A percentile compares a stretch with the other conserved stretches of the same genome.
Evolutionary conservation across 2,113 vertebrate genomes (phyloP).

Genomic region (Delphinapterus leucas): DNA sequence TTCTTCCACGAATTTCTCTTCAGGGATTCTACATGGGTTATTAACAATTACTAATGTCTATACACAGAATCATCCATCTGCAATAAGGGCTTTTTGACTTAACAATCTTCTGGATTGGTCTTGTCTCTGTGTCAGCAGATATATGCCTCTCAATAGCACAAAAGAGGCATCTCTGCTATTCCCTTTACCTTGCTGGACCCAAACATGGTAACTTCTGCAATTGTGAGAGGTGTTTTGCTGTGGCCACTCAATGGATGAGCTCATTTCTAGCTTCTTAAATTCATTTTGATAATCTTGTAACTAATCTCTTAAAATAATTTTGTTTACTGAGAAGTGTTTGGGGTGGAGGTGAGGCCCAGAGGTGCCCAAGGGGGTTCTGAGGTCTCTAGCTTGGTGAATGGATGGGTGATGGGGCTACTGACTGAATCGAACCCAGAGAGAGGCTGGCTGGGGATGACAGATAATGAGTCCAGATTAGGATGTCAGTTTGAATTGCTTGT

Average conservation of each 20-base stretch:
- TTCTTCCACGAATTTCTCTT: background rate
- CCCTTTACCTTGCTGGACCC: background rate
- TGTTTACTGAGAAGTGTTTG: background rate
- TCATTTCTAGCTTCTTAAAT: background rate
- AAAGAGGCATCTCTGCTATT: accelerated
- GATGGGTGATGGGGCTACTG: background rate
- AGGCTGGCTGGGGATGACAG: background rate
- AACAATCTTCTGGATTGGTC: background rate
- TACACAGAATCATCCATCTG: background rate
- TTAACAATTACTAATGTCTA: background rate
- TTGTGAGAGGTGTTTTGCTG: background rate
- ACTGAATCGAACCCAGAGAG: too few species aligned
- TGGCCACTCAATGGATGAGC: background rate
- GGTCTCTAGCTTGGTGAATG: background rate
- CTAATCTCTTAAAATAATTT: background rate
- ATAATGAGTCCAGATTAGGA: background rate
- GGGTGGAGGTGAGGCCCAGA: background rate
- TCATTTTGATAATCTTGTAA: background rate
- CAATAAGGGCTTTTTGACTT: too few species aligned
- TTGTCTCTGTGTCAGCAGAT: background rate
- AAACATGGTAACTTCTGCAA: background rate
- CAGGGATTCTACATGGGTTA: background rate
- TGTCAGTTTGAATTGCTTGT: background rate
- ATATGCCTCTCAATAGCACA: too few species aligned
- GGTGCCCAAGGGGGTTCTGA: too few species aligned